Evolutionary conservation across 2,888 invertebrate species (phyloP).

Genomic region (Margaritifera margaritifera): DNA sequence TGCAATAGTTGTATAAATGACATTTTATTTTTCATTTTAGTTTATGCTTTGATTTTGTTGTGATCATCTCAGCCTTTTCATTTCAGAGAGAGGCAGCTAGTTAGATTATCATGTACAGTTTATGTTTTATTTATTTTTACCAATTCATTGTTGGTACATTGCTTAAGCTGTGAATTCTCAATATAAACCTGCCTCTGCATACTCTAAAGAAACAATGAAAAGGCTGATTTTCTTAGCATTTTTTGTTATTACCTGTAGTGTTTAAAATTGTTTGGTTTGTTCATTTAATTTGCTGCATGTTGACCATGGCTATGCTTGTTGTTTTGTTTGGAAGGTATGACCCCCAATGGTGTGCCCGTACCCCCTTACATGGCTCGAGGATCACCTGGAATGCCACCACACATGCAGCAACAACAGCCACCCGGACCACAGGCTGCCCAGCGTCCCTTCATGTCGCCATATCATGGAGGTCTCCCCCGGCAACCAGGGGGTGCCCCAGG

Average conservation of each 20-base stretch:
- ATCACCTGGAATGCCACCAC: conserved; percentile 21
- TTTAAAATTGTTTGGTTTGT: conserved; percentile 14
- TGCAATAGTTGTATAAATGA: no score
- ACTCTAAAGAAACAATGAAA: no score
- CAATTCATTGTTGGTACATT: no score
- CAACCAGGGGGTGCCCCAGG: conserved; percentile 28
- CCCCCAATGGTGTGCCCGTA: conserved; percentile 30
- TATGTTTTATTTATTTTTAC: no score
- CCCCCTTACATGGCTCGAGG: conserved; percentile 31
- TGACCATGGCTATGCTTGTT: conserved; percentile 29
- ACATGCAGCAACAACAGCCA: conserved; percentile 18
- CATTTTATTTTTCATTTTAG: no score
- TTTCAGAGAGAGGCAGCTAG: background rate
- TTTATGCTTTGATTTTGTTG: no score
- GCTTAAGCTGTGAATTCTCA: no score
- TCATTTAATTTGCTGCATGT: conserved; percentile 24
- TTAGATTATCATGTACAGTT: background rate
- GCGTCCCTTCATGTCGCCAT: conserved; percentile 38
- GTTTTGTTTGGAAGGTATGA: conserved; percentile 44
- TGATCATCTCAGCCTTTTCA: background rate
- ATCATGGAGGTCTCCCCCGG: conserved; percentile 35
- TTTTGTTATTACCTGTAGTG: background rate
- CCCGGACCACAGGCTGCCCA: conserved; percentile 23
- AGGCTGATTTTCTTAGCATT: background rate
- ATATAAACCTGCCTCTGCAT: no score